phyloP scores from a whole-genome alignment of 2,888 invertebrate genomes.

The Charanyca ferruginea region DNA sequence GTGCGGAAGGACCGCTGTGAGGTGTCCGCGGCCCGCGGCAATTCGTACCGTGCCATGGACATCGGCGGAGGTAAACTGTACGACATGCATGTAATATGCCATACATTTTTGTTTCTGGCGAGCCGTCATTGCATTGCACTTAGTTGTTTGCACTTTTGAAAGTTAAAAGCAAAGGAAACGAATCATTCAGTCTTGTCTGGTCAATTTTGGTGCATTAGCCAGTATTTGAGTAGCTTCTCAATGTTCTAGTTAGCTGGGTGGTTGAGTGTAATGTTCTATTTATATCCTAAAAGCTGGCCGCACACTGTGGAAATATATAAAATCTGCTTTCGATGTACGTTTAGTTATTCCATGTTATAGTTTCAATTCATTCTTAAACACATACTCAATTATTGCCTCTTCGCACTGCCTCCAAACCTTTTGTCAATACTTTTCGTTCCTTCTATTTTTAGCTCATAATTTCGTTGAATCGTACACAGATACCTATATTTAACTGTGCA shows the following conservation, averaged over 20 bases:
- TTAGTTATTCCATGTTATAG: conserved; percentile 52
- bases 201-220: conserved; percentile 70
- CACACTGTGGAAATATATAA: conserved; percentile 67
- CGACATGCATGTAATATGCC: conserved; percentile 82
- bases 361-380: conserved; percentile 38
- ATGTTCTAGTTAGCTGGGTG: conserved; percentile 78
- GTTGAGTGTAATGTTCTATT: conserved; percentile 82
- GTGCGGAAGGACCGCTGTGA: conserved; percentile 84
- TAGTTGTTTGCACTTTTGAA: conserved; percentile 78
- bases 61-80: conserved; percentile 87
- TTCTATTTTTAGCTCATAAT: conserved; percentile 57
- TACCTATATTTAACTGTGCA: conserved; percentile 15
- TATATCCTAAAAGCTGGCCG: conserved; percentile 83
- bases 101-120: conserved; percentile 71
- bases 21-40: conserved; percentile 79
- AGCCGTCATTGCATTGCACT: conserved; percentile 80
- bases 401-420: conserved; percentile 41
- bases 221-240: conserved; percentile 65
- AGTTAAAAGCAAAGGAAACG: conserved; percentile 58
- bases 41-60: conserved; percentile 86
- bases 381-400: conserved; percentile 36
- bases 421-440: conserved; percentile 29
- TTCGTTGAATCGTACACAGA: conserved; percentile 31
- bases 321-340: conserved; percentile 64
- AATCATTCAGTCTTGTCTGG: conserved; percentile 68